These are phyloP conservation scores for Phalera bucephala DNA, from an alignment of 2,888 invertebrate genomes.

Conservation along the genomic window DNA sequence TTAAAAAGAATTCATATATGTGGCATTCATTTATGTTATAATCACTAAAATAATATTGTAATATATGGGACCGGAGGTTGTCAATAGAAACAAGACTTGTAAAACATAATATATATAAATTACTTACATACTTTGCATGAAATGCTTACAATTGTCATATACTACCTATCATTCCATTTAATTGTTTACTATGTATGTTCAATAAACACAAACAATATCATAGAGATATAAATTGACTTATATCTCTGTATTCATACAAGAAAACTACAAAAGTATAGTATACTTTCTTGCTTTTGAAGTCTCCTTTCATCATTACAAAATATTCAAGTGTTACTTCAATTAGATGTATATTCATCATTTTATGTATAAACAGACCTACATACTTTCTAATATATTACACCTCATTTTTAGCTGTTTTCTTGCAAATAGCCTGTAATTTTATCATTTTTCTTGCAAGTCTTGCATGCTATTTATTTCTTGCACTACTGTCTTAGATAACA, in stretches of 20 bases:
- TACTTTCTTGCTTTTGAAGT: too few species aligned
- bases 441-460: constrained; percentile 5
- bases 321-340: too few species aligned
- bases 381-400: neutral
- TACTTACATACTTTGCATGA: neutral
- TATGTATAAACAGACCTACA: constrained; percentile 2
- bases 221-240: neutral
- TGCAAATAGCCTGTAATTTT: neutral
- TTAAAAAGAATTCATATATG: too few species aligned
- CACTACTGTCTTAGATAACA: too few species aligned
- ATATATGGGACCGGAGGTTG: too few species aligned
- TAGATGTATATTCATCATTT: neutral
- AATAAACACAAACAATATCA: neutral
- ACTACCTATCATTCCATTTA: too few species aligned
- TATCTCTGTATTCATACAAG: neutral
- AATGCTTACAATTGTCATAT: too few species aligned
- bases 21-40: too few species aligned
- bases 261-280: neutral
- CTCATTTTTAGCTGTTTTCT: neutral
- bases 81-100: constrained; percentile 1
- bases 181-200: neutral
- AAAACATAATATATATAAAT: neutral
- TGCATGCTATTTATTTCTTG: too few species aligned
- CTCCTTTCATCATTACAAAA: too few species aligned
- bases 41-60: too few species aligned